phyloP scores from a whole-genome alignment of 2,888 invertebrate genomes.

The Acronicta aceris region DNA sequence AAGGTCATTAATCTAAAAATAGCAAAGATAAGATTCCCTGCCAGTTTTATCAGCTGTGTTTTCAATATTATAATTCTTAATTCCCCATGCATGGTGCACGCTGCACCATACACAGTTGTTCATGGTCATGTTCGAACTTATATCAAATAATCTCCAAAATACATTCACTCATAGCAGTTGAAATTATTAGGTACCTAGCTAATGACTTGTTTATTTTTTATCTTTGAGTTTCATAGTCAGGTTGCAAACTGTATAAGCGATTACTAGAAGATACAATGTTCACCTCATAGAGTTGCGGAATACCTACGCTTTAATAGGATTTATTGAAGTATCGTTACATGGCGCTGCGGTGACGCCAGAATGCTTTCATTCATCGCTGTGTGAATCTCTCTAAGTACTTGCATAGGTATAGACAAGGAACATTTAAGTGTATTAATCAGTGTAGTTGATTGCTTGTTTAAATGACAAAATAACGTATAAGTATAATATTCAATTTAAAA shows the following conservation, averaged over 20 bases:
- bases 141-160: too few relatives aligned
- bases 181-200: too few relatives aligned
- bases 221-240: too few relatives aligned
- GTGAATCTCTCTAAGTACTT: too few relatives aligned
- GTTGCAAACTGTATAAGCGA: too few relatives aligned
- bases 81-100: too few relatives aligned
- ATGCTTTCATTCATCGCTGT: not conserved
- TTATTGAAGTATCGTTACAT: conserved; percentile 10
- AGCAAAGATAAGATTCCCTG: conserved; percentile 5
- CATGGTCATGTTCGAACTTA: too few relatives aligned
- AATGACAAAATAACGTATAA: not conserved
- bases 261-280: not conserved
- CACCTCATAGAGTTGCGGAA: not conserved
- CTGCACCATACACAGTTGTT: too few relatives aligned
- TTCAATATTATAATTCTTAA: too few relatives aligned
- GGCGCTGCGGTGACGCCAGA: conserved; percentile 4
- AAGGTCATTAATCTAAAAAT: conserved; percentile 12
- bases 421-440: not conserved
- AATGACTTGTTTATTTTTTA: not conserved
- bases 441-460: conserved; percentile 1
- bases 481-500: too few relatives aligned
- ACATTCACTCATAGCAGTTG: too few relatives aligned
- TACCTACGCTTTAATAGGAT: conserved; percentile 3
- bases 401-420: not conserved
- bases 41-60: too few relatives aligned